Conservation (phyloP, 37 sponge, comb jelly and placozoan species). For the Diacarnus erythraeanus region DNA sequence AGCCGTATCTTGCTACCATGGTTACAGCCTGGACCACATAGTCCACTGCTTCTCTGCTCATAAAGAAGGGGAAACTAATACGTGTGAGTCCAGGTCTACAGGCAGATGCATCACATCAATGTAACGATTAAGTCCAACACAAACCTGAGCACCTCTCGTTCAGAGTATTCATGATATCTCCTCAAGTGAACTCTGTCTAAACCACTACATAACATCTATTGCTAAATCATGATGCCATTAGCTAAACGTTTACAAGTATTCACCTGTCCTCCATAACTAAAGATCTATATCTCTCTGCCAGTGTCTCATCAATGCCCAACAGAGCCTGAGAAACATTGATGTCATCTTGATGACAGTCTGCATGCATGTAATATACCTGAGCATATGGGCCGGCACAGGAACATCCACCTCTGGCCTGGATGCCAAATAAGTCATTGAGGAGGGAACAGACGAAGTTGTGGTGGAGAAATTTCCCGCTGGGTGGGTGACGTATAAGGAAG, state of each 20-base stretch:
- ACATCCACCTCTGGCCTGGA: slow-evolving; percentile 91
- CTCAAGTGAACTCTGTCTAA: slow-evolving; percentile 70
- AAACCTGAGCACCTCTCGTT: slow-evolving; percentile 79
- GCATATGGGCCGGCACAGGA: slow-evolving; percentile 94
- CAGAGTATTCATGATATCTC: slow-evolving; percentile 73
- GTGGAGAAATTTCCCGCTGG: slow-evolving; percentile 70
- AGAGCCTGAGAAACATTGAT: slow-evolving; percentile 25
- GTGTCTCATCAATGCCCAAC: slow-evolving; percentile 69
- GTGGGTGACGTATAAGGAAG: slow-evolving; percentile 74
- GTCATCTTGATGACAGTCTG: neutral
- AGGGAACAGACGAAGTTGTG: slow-evolving; percentile 88
- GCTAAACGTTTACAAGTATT: neutral
- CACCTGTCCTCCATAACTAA: slow-evolving; percentile 79
- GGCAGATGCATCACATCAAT: neutral
- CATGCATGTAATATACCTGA: slow-evolving; percentile 43
- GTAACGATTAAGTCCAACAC: neutral
- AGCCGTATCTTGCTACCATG: slow-evolving; percentile 87
- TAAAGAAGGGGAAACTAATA: slow-evolving; percentile 81
- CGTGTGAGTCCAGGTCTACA: slow-evolving; percentile 81
- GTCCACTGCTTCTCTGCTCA: slow-evolving; percentile 54
- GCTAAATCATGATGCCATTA: neutral
- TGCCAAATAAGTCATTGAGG: slow-evolving; percentile 89
- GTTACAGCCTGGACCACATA: slow-evolving; percentile 75
- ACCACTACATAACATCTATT: slow-evolving; percentile 28
- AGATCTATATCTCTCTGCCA: slow-evolving; percentile 57